These are phyloP conservation scores for Euschistus heros DNA, from an alignment of 1,140 invertebrate genomes.

Conservation along the genomic window DNA sequence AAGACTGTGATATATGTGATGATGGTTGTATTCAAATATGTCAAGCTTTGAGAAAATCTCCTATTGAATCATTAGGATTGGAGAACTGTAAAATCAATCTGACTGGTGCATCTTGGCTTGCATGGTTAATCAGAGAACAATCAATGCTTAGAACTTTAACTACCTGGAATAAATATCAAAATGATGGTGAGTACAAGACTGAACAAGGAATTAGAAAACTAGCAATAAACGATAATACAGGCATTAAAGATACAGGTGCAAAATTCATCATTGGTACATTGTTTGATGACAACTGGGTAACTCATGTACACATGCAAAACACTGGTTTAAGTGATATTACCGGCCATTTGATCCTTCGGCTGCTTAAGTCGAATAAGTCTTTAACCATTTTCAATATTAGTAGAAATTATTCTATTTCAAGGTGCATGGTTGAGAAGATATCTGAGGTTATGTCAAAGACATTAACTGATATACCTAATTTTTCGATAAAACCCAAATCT, in stretches of 20 bases:
- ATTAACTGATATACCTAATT: too few relatives aligned
- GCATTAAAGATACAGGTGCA: background rate
- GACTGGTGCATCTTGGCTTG: background rate
- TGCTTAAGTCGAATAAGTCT: too few relatives aligned
- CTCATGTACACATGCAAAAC: background rate
- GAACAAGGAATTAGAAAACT: conserved; percentile 4
- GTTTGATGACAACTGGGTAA: background rate
- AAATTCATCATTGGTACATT: background rate
- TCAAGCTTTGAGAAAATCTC: background rate
- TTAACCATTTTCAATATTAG: too few relatives aligned
- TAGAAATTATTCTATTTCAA: too few relatives aligned
- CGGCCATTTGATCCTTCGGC: background rate
- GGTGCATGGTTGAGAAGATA: too few relatives aligned
- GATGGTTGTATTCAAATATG: background rate
- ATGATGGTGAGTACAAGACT: background rate
- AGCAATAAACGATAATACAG: background rate
- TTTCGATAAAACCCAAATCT: too few relatives aligned
- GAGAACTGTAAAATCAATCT: background rate
- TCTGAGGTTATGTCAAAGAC: too few relatives aligned
- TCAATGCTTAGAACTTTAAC: conserved; percentile 1
- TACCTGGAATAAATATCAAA: background rate
- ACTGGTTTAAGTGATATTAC: background rate
- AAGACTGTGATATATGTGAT: conserved; percentile 6
- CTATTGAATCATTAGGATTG: background rate
- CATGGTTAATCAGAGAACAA: background rate